A percentile compares a stretch with the other conserved stretches of the same genome.
phyloP scores from a whole-genome alignment of 2,888 invertebrate genomes.

The Caenorhabditis becei region DNA sequence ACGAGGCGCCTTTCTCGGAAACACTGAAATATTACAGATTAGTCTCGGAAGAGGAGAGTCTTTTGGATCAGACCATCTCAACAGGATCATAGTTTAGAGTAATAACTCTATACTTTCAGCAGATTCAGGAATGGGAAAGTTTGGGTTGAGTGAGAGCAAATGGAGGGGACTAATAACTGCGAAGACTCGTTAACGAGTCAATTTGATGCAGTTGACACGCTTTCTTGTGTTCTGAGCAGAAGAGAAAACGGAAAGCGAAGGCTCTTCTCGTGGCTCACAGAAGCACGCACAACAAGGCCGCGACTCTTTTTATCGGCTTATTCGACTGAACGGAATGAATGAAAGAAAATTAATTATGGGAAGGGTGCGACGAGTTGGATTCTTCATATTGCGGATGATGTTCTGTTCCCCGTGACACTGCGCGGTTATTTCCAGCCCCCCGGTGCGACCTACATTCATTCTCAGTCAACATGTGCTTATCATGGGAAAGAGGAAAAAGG shows the following conservation, averaged over 20 bases:
- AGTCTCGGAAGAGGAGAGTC: not conserved
- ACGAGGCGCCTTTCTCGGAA: conserved; percentile 65
- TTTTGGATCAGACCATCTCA: conserved; percentile 26
- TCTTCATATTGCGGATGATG: not conserved
- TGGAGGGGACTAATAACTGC: conserved; percentile 6
- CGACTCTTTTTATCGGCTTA: conserved; percentile 3
- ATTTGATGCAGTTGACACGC: conserved; percentile 53
- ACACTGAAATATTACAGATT: conserved; percentile 59
- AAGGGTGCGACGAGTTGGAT: not conserved
- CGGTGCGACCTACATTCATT: no score
- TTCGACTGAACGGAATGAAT: not conserved
- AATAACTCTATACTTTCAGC: not conserved
- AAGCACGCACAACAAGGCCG: not conserved
- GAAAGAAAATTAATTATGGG: conserved; percentile 1
- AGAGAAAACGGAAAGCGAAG: not conserved
- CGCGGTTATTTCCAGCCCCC: not conserved
- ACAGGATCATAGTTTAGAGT: conserved; percentile 24
- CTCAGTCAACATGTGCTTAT: conserved; percentile 24
- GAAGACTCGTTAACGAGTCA: conserved; percentile 51
- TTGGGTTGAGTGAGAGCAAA: not conserved
- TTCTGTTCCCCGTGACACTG: not conserved
- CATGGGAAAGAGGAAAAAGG: conserved; percentile 27
- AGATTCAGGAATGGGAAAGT: not conserved
- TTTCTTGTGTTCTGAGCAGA: conserved; percentile 16
- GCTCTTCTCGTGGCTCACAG: not conserved